These are phyloP conservation scores for Gymnorhina tibicen DNA, from an alignment of 2,113 vertebrate species.

Conservation along the genomic window DNA sequence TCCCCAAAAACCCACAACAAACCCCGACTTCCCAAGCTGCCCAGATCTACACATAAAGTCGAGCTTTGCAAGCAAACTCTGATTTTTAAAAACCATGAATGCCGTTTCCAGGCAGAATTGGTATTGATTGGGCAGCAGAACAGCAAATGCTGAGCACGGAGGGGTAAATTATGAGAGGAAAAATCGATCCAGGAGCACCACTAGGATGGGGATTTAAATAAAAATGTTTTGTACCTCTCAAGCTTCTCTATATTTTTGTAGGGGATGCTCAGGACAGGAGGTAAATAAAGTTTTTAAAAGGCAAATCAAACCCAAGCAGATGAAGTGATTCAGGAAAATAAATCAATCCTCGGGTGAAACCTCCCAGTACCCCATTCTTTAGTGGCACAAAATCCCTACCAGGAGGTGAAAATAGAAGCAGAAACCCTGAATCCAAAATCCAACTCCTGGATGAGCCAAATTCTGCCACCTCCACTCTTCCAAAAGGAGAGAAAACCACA, in stretches of 20 bases:
- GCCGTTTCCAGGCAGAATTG: not conserved
- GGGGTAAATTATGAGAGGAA: not conserved
- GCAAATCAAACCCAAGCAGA: not conserved
- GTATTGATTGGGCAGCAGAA: not conserved
- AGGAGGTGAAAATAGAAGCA: not conserved
- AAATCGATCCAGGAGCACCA: not conserved
- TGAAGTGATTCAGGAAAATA: not conserved
- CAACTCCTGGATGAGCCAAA: accelerated
- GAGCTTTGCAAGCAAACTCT: not conserved
- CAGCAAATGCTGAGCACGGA: not conserved
- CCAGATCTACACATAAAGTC: not conserved
- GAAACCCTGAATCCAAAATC: not conserved
- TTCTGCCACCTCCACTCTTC: not conserved
- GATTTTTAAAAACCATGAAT: not conserved
- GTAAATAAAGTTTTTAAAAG: not conserved
- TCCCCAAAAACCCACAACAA: not conserved
- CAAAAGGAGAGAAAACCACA: accelerated
- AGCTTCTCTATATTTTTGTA: not conserved
- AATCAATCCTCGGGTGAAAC: not conserved
- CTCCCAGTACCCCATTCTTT: not conserved
- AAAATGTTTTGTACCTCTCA: not conserved
- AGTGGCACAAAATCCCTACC: not conserved
- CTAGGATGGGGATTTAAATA: not conserved
- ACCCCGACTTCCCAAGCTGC: not conserved
- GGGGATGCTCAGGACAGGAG: not conserved